These are phyloP conservation scores for Lepidocyrtinus sp. DNA, from an alignment of 2,888 invertebrate genomes.

Conservation along the genomic window DNA sequence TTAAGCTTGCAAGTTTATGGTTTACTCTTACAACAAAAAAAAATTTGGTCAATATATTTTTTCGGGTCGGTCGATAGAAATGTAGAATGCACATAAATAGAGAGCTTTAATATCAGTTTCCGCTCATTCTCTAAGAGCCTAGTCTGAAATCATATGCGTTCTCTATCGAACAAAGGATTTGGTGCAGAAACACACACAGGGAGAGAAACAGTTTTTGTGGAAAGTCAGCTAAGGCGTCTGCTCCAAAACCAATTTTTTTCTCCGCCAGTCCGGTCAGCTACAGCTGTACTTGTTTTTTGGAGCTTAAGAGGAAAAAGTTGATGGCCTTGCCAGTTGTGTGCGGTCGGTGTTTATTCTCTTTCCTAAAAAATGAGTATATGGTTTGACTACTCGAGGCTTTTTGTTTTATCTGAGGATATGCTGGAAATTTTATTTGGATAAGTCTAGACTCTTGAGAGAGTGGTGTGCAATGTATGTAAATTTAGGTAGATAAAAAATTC, in stretches of 20 bases:
- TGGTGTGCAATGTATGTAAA: neutral
- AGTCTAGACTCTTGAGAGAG: no score
- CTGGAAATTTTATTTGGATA: conserved; percentile 4
- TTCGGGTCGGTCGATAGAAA: conserved; percentile 38
- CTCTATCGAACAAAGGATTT: no score
- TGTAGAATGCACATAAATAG: neutral
- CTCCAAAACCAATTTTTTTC: neutral
- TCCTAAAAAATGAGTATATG: neutral
- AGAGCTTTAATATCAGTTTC: neutral
- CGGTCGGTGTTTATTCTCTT: neutral
- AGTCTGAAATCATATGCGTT: neutral
- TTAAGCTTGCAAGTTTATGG: conserved; percentile 3
- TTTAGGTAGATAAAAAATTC: no score
- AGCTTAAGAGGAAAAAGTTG: neutral
- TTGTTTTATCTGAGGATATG: neutral
- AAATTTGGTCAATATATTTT: conserved; percentile 45
- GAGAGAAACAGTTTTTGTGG: neutral
- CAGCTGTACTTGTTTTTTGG: neutral
- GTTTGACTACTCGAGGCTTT: neutral
- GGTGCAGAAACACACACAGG: no score
- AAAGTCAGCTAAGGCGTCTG: conserved; percentile 5
- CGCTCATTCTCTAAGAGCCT: neutral
- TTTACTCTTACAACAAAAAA: neutral
- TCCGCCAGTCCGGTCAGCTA: neutral
- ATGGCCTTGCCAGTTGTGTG: conserved; percentile 9